A percentile compares a stretch with the other conserved stretches of the same genome.
phyloP scores from a whole-genome alignment of 2,113 vertebrate genomes.

The Bolborhynchus lineola region DNA sequence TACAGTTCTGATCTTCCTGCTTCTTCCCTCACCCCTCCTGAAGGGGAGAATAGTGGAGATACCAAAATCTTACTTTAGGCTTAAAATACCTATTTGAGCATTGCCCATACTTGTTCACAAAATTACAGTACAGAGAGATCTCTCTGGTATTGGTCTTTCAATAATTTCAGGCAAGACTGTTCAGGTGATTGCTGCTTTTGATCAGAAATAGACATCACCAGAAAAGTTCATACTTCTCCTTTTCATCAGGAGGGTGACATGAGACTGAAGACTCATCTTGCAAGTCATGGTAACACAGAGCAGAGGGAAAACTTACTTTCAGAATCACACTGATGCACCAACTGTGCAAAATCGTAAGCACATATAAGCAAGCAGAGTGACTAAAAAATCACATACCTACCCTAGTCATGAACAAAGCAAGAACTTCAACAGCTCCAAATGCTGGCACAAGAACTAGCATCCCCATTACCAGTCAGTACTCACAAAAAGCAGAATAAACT shows the following conservation, averaged over 20 bases:
- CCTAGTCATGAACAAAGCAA: neutral
- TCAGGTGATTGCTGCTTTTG: neutral
- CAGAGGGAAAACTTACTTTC: neutral
- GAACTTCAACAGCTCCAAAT: neutral
- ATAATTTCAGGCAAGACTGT: neutral
- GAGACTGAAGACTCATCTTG: neutral
- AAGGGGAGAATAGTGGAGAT: neutral
- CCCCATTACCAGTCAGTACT: neutral
- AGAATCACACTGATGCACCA: neutral
- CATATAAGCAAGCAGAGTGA: neutral
- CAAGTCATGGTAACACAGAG: neutral
- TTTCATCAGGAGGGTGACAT: neutral
- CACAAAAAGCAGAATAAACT: neutral
- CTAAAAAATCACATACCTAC: neutral
- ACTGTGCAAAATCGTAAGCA: neutral
- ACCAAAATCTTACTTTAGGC: neutral
- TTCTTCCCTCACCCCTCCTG: neutral
- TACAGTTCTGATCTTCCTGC: neutral
- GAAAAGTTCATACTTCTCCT: neutral
- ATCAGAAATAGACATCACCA: neutral
- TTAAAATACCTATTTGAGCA: neutral
- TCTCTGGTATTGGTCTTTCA: neutral
- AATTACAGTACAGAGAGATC: neutral
- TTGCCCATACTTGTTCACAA: neutral
- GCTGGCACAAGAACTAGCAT: neutral